phyloP scores from a whole-genome alignment of 2,888 invertebrate species.

The Drosophila kambysellisi region DNA sequence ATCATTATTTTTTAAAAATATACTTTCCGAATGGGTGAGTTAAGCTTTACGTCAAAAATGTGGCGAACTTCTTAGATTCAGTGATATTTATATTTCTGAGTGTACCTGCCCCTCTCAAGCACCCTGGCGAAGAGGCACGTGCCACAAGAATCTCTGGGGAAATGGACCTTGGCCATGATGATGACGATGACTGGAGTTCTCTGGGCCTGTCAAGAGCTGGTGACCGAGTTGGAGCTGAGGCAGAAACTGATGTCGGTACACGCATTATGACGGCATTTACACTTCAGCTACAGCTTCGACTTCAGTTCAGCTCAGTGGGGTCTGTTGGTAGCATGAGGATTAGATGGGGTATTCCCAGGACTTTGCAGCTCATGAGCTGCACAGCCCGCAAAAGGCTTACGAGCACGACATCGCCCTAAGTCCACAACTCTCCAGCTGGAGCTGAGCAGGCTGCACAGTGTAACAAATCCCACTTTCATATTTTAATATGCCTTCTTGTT shows the following conservation, averaged over 20 bases:
- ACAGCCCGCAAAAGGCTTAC: slow-evolving; percentile 48
- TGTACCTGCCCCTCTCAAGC: not conserved
- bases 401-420: slow-evolving; percentile 7
- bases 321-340: slow-evolving; percentile 32
- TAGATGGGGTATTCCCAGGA: slow-evolving; percentile 39
- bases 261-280: slow-evolving; percentile 77
- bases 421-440: not conserved
- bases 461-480: not conserved
- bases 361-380: slow-evolving; percentile 48
- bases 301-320: slow-evolving; percentile 25
- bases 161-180: slow-evolving; percentile 8
- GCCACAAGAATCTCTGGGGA: slow-evolving; percentile 30
- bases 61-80: not conserved
- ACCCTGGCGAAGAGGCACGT: slow-evolving; percentile 33
- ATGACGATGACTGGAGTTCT: not conserved
- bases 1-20: not conserved
- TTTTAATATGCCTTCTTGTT: not conserved
- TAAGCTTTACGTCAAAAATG: not conserved
- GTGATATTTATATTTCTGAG: not conserved
- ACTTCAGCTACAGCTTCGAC: slow-evolving; percentile 53
- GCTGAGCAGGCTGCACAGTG: slow-evolving; percentile 8
- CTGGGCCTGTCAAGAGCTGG: slow-evolving; percentile 57
- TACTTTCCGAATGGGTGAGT: not conserved
- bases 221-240: slow-evolving; percentile 29
- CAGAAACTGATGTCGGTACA: slow-evolving; percentile 67